Base-by-base conservation (phyloP, 1,140 invertebrate genomes). In the Lepidostoma basale region DNA sequence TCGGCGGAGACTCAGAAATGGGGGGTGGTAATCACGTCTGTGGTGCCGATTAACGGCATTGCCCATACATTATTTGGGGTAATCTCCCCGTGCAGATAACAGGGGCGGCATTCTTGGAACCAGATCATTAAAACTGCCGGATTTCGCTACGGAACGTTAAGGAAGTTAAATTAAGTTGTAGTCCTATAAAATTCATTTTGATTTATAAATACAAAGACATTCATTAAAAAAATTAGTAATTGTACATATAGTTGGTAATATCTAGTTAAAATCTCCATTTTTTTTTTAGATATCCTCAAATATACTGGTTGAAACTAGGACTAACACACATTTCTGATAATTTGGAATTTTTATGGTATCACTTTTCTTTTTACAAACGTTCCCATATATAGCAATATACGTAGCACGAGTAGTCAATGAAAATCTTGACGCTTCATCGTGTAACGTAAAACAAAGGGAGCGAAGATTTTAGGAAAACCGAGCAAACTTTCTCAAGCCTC, bases 31-130 rank as follows among this genome's bases (percentile, higher is more conserved):
- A 71, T 71, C 69, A 71, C 64, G 65, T 65, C 65, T 49, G 64
- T 58, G 63, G 69, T 44, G 56, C 66, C 69, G 69, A 71, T 71
- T 71, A 71, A 56, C 56, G 69, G 45, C 65, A 49, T 58, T 64
- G 62, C 40, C 65, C 65, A 71, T 71, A 68, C 65, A 71, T 71
- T 71, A 68, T 71, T 68, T 68, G 60, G 69, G 65, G 60, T 65
- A 71, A 71, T 63, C 69, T 56, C 16, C 40, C 52, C 52, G 16
- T 36, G 47, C 45, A 22, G 54, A 70, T 67, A 67, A 56, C 69
- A 44, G 56, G 39, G 62, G 33, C n/a, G 40, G 59, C 52, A 18
- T 23, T 59, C 18, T 33, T 49, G 18, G 2, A 49, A n/a, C n/a
- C n/a, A n/a, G n/a, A n/a, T n/a, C n/a, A n/a, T n/a, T n/a, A n/a